Base-by-base conservation (phyloP, 2,888 invertebrate genomes). In the Diogma glabrata region DNA sequence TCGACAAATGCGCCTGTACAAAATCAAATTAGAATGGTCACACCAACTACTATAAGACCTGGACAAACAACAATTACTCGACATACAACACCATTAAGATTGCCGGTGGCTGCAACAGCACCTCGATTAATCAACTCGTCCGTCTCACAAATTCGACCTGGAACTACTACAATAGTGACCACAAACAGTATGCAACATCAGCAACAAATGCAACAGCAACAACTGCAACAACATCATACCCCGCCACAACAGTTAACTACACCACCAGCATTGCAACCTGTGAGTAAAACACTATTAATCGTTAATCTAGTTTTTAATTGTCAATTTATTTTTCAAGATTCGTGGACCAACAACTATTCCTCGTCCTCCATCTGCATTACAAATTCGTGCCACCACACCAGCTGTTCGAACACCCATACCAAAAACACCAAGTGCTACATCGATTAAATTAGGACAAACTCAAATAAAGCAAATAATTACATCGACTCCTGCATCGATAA, bases 21-120 rank as follows among this genome's bases (percentile, higher is more conserved):
- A 59, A 69, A 70, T 47, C 81, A 80, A 66, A 78, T 82, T 57
- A 72, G 82, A 59, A 75, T 82, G 62, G 77, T 81, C 63, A 70
- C 77, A 53, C 71, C 69, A 51, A 60, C 67, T 14, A 59, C 63
- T 52, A 63, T 63, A 30, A 63, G 70, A 49, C 69, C 71, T 49
- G 68, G 69, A n/a, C 69, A 70, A 52, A 70, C 70, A 47, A 71
- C 71, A 55, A 70, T 71, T 60, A 67, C 72, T 46, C 69, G 73
- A 55, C 70, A 70, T 55, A 64, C 64, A 51, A 56, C 63, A 49
- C 61, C 63, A 50, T 63, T 69, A 50, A 64, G 70, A 47, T 62
- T 70, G 56, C 70, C 68, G 48, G 62, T 61, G 24, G 62, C 64
- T 23, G 14, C 53, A 36, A 60, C 58, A 51, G 63, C 65, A 19